phyloP scores from a whole-genome alignment of 2,888 invertebrate genomes.

The Conomelus anceps region DNA sequence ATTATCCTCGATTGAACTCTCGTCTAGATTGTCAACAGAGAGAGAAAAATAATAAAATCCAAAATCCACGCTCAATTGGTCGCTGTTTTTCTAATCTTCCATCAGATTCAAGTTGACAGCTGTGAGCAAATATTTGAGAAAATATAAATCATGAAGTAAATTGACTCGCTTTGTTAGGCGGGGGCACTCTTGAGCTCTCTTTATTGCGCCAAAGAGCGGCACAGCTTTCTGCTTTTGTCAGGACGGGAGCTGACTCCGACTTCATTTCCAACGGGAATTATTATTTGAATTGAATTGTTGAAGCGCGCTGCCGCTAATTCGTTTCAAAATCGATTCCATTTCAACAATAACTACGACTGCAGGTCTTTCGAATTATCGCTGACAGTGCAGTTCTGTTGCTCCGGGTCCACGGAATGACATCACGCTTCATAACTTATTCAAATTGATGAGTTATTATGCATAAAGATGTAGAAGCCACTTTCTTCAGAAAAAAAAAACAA shows the following conservation, averaged over 20 bases:
- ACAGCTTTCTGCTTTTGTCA: neutral
- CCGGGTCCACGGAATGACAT: too few relatives aligned
- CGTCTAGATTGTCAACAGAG: too few relatives aligned
- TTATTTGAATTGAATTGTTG: neutral
- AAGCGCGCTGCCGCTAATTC: neutral
- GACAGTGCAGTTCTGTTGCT: neutral
- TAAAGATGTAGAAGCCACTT: too few relatives aligned
- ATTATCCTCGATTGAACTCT: too few relatives aligned
- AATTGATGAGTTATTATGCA: neutral
- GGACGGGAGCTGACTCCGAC: too few relatives aligned
- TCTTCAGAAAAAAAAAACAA: too few relatives aligned
- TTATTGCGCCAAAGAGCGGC: too few relatives aligned
- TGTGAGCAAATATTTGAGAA: neutral
- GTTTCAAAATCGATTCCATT: neutral
- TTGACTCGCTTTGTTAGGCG: neutral
- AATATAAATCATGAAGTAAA: neutral
- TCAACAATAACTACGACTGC: neutral
- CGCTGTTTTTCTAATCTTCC: neutral
- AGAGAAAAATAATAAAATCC: too few relatives aligned
- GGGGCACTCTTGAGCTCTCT: too few relatives aligned
- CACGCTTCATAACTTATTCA: neutral
- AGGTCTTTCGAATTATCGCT: neutral
- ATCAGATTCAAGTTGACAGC: neutral
- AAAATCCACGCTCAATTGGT: neutral
- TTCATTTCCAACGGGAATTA: neutral